Base-by-base conservation (phyloP, 2,797 vertebrate genomes). In the Sebastolobus alascanus region DNA sequence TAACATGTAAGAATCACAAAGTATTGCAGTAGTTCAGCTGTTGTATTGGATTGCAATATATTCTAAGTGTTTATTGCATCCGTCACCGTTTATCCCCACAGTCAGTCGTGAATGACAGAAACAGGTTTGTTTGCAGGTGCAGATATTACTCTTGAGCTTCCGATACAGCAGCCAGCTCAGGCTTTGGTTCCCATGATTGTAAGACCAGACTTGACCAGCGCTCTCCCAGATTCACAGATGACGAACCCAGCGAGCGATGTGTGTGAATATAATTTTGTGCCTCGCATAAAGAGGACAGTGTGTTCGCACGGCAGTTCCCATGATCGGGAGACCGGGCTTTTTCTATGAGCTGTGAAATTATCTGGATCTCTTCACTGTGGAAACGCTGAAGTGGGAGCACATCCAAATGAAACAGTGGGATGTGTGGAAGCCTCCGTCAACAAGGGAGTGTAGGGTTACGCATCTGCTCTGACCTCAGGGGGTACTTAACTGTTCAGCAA, bases 261-360 rank as follows among this genome's bases (percentile, higher is more conserved):
- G 89, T 90, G 79, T 80, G 67, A 60, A 89, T 87, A 89, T 79
- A 61, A 79, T 89, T 93, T 79, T 78, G 73, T 78, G 69, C 40
- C 77, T 79, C 25, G n/a, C 22, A 89, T 91, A 90, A 90, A 91
- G 86, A 88, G 69, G 79, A 82, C 84, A 64, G 82, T 82, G 82
- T 82, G 82, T 92, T 89, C 63, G 2, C 74, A 10, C 79, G 29
- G 84, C 59, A 37, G 85, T 92, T 91, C 93, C 83, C 90, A 88
- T 91, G 87, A 85, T 84, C 86, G 68, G 46, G 73, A 80, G 77
- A 80, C 35, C 16, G 3, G 81, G 77, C 50, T 87, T 81, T 74
- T 50, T 87, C 82, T 88, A 79, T 80, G 90, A 93, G 90, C 91
- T 92, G 90, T 93, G 90, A 94, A 93, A 93, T 90, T 64, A 89